A percentile compares a stretch with the other conserved stretches of the same genome.
Evolutionary conservation across 2,888 invertebrate species (phyloP).

Genomic region (Drosophila ustulata): DNA sequence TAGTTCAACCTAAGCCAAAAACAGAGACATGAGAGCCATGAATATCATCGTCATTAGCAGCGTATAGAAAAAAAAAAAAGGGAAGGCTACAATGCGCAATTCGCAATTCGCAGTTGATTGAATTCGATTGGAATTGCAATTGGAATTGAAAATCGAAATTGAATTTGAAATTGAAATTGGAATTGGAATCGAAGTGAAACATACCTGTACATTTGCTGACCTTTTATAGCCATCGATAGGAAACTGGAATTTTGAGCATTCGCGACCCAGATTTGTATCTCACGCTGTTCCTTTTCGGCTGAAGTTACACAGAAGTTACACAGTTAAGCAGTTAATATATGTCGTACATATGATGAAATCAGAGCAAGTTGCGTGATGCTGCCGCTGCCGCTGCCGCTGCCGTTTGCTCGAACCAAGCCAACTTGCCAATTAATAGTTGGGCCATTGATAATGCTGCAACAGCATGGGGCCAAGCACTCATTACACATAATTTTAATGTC

Average conservation of each 20-base stretch:
- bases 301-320: constrained; percentile 65
- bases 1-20: constrained; percentile 87
- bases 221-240: constrained; percentile 92
- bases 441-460: constrained; percentile 11
- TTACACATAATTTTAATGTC: not conserved
- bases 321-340: constrained; percentile 23
- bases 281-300: constrained; percentile 91
- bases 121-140: not conserved
- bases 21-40: constrained; percentile 9
- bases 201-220: constrained; percentile 92
- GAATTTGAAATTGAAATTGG: not conserved
- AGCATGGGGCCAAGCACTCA: not conserved
- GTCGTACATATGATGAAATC: constrained; percentile 40
- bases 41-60: not conserved
- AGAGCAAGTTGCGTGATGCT: constrained; percentile 40
- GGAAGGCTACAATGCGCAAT: constrained; percentile 5
- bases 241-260: constrained; percentile 93
- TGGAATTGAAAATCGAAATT: not conserved
- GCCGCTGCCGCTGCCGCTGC: not conserved
- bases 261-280: constrained; percentile 92
- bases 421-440: constrained; percentile 3
- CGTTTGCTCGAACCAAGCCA: constrained; percentile 18
- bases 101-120: not conserved
- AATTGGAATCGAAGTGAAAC: constrained; percentile 67
- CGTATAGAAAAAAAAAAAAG: constrained; percentile 14